phyloP scores from a whole-genome alignment of 2,113 vertebrate species.

The Myotis davidii region DNA sequence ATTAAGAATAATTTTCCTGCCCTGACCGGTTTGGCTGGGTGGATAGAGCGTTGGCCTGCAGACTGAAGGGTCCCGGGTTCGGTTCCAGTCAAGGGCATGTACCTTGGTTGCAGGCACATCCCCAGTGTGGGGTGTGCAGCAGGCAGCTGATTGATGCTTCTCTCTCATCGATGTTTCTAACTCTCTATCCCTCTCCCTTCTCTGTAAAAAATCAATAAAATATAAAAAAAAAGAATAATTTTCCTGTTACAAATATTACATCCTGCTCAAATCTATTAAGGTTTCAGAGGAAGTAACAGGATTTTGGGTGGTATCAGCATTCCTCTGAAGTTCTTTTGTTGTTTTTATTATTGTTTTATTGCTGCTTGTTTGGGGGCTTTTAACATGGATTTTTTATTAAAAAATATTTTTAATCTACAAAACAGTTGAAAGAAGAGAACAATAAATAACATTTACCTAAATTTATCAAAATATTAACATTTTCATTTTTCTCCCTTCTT shows the following conservation, averaged over 20 bases:
- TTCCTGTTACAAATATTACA: not conserved
- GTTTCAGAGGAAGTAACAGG: not conserved
- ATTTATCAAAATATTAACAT: slow-evolving; percentile 8
- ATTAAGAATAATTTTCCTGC: slow-evolving; percentile 35
- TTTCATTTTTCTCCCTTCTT: not conserved
- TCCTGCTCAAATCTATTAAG: slow-evolving; percentile 20
- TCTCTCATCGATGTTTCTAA: no score
- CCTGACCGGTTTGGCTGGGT: no score
- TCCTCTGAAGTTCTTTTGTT: not conserved
- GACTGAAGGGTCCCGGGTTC: no score
- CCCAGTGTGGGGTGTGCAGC: no score
- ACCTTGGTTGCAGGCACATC: no score
- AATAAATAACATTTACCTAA: not conserved
- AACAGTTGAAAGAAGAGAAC: slow-evolving; percentile 28
- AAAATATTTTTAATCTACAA: not conserved
- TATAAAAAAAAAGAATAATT: slow-evolving; percentile 50
- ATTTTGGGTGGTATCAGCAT: not conserved
- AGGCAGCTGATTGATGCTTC: no score
- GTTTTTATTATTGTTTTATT: not conserved
- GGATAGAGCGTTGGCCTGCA: no score
- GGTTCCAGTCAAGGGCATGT: no score
- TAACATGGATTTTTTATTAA: not conserved
- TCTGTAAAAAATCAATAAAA: no score
- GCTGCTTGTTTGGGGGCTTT: not conserved
- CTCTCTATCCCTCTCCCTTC: no score